These are phyloP conservation scores for Drosophila hydei DNA, from an alignment of 1,140 invertebrate species.

Conservation along the genomic window DNA sequence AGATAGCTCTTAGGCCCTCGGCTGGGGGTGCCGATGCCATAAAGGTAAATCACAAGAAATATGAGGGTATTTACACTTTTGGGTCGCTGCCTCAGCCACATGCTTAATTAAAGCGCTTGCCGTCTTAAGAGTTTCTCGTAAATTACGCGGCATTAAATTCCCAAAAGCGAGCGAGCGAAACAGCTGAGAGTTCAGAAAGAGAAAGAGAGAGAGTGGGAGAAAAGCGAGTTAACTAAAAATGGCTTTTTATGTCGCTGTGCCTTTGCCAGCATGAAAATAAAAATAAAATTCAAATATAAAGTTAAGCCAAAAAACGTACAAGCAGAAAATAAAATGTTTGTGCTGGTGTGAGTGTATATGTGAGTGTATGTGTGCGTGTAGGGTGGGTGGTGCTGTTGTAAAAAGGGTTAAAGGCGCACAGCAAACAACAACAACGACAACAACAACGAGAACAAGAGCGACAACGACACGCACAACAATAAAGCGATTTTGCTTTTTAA, in stretches of 20 bases:
- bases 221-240: conserved; percentile 69
- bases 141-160: conserved; percentile 79
- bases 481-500: conserved; percentile 76
- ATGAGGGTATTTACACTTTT: conserved; percentile 82
- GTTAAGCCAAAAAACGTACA: conserved; percentile 76
- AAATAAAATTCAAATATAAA: conserved; percentile 82
- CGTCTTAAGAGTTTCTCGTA: conserved; percentile 81
- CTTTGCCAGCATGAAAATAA: conserved; percentile 77
- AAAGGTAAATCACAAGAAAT: conserved; percentile 81
- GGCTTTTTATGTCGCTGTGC: conserved; percentile 76
- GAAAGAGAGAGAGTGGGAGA: background rate
- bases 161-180: conserved; percentile 11
- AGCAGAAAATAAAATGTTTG: conserved; percentile 63
- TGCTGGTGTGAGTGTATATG: conserved; percentile 2
- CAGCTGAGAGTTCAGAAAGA: background rate
- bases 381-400: conserved; percentile 26
- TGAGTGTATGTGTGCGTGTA: conserved; percentile 16
- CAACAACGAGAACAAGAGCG: conserved; percentile 6
- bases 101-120: conserved; percentile 81
- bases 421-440: conserved; percentile 27
- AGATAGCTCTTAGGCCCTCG: conserved; percentile 6
- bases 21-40: conserved; percentile 49
- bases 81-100: conserved; percentile 78
- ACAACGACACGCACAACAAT: conserved; percentile 54
- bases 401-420: conserved; percentile 73